Conservation (phyloP, 2,113 vertebrate genomes). For the Leptosomus discolor region DNA sequence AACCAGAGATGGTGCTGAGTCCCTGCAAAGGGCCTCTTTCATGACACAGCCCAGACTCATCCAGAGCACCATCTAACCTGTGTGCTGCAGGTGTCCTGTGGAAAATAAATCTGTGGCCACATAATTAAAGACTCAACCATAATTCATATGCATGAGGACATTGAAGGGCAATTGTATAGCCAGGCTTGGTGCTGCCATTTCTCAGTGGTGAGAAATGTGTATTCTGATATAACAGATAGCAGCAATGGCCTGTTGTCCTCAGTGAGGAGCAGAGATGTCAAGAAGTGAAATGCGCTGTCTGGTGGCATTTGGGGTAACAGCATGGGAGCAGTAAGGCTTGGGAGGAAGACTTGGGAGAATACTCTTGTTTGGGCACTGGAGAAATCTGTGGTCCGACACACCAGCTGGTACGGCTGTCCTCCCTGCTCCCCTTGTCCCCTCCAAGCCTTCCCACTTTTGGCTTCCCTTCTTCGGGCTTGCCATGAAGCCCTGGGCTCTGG, state of each 20-base stretch:
- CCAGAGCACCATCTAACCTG: background rate
- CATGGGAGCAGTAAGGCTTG: background rate
- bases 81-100: background rate
- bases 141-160: slow-evolving; percentile 14
- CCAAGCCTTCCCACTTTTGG: background rate
- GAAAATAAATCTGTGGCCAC: slow-evolving; percentile 19
- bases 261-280: background rate
- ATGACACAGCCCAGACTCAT: background rate
- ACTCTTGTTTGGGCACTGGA: rapidly evolving
- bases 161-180: background rate
- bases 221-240: background rate
- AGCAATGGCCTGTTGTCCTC: background rate
- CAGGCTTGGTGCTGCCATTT: background rate
- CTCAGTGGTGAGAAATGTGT: background rate
- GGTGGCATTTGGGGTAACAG: background rate
- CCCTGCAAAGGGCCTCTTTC: background rate
- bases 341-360: background rate
- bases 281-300: rapidly evolving
- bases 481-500: background rate
- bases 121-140: background rate
- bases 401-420: background rate
- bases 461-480: background rate
- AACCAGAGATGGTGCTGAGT: background rate
- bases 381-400: background rate
- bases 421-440: background rate